phyloP scores from a whole-genome alignment of 2,888 invertebrate species.

The Caenorhabditis sp. region DNA sequence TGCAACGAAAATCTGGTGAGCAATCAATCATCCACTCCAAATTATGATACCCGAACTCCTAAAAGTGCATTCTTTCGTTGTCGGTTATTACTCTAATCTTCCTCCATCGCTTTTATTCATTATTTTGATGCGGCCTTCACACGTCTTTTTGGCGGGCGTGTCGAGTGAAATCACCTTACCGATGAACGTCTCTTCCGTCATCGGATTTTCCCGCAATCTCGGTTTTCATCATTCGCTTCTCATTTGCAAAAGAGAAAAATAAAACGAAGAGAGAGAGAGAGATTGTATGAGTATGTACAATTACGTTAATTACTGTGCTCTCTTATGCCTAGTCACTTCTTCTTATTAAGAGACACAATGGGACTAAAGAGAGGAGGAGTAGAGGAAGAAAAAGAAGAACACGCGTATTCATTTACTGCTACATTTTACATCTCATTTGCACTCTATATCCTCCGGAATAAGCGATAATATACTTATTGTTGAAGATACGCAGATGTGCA shows the following conservation, averaged over 20 bases:
- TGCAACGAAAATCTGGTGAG: neutral
- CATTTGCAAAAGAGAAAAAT: neutral
- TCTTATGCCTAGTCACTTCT: conserved; percentile 26
- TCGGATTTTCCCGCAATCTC: conserved; percentile 20
- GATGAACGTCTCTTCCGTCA: conserved; percentile 34
- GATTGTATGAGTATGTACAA: conserved; percentile 29
- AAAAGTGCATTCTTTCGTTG: neutral
- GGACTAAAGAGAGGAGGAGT: neutral
- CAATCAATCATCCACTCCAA: neutral
- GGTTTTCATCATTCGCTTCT: neutral
- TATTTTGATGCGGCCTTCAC: conserved; percentile 52
- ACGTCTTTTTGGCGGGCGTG: conserved; percentile 19
- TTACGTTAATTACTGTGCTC: conserved; percentile 55
- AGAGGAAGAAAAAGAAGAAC: conserved; percentile 16
- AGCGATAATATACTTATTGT: conserved; percentile 61
- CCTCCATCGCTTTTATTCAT: conserved; percentile 40
- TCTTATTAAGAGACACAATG: conserved; percentile 52
- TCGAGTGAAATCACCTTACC: conserved; percentile 41
- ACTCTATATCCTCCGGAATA: conserved; percentile 62
- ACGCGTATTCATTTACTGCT: conserved; percentile 55
- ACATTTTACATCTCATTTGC: conserved; percentile 65
- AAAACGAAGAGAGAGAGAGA: neutral
- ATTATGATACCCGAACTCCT: neutral
- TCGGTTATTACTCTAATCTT: conserved; percentile 29
- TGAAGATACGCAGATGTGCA: conserved; percentile 61